Evolutionary conservation across 2,888 invertebrate species (phyloP), one percentile per base, ranked within the genome.

Genomic region (Lamproptera curius): DNA sequence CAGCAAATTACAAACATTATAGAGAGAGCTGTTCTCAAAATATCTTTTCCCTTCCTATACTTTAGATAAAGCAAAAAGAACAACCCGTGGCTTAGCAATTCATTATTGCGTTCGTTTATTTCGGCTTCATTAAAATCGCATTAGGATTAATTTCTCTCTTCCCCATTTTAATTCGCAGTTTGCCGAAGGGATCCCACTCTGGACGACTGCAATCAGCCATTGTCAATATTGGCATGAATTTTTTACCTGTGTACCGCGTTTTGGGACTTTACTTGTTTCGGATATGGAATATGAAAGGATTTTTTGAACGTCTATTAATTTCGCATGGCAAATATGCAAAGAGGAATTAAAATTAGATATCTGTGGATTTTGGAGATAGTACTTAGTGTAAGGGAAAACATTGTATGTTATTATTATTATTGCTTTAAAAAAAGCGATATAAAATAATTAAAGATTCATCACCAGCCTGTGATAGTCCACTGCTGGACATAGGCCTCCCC

Each of bases 111-210:
- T 83, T 85, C 83, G 74, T 85, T 82, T 79, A 79, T 82, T 85
- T 80, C 72, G 74, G 76, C 79, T 86, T 87, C 86, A 87, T 87
- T 87, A 87, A 87, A 85, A 86, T 86, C 86, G 86, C 81, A 86
- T 87, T 87, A 86, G 86, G 87, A 86, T 87, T 87, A 87, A 83
- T 87, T 85, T 85, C 86, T 86, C 83, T 82, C 85, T 78, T 84
- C 80, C 85, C 81, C 70, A 71, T 83, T 86, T 86, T 82, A 84
- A 86, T 84, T 86, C 78, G 70, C 76, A 76, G 82, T 80, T 81
- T 77, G 79, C 81, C 70, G 70, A 81, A 82, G 85, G 83, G 81
- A 76, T 81, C 67, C 54, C 60, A 11, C 66, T 73, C 70, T 69
- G 75, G 81, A 73, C 80, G 74, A 65, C 68, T 76, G 82, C 84